Base-by-base conservation (phyloP, 2,113 vertebrate species). In the Hippocampus mohnikei region DNA sequence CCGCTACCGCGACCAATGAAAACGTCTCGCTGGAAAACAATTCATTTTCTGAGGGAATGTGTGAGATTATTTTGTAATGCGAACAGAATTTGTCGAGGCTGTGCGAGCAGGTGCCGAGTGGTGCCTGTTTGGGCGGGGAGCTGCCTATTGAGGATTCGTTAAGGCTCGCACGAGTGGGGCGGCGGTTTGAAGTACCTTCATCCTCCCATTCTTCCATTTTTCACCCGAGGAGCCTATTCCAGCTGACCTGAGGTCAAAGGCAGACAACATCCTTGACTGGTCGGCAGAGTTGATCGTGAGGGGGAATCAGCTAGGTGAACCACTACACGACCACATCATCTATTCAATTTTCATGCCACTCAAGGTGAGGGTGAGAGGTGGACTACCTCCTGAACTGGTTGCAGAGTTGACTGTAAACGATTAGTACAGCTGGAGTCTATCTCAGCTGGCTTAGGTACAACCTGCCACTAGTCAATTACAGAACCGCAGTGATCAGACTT, bases 31-130 rank as follows among this genome's bases (percentile, higher is more conserved):
- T 25, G 25, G 11, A 44, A 65, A 42, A 44, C 21, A 15, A 23
- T 41, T n/a, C 10, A 42, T 23, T 44, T 40, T 12, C 11, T 5
- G 52, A 60, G 27, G 27, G 12, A 16, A 18, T 18, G 15, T 27
- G 58, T 3, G 52, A 41, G 29, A 37, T 9, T 55, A 40, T 53
- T 64, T 21, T 16, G 21, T 56, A 27, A 52, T 50, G 46, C 44
- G 67, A 46, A 42, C 44, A 58, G 65, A 71, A 76, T 72, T 61
- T 41, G 10, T 67, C 73, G 18, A 70, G 27, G 66, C 78, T 74
- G 77, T 85, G 79, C 62, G 46, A 82, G 86, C 76, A 81, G 85
- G 75, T 84, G 83, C 78, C 37, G 41, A 70, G 65, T 80, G 73
- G 59, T 40, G 69, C 77, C 56, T 66, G 81, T 61, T 60, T 84